phyloP scores from a whole-genome alignment of 1,140 invertebrate species.

The Agrypnia vestita region DNA sequence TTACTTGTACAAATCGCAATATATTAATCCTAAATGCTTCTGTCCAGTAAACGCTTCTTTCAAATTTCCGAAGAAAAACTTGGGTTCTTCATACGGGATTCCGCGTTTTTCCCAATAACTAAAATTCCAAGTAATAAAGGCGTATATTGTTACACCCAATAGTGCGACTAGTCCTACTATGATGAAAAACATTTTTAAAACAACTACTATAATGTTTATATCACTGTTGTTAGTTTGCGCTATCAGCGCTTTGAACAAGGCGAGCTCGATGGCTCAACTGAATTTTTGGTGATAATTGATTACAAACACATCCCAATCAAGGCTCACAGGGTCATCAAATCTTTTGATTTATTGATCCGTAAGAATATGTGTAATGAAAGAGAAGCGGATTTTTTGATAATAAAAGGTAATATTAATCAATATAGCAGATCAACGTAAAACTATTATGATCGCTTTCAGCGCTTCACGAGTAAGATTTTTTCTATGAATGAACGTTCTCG shows the following conservation, averaged over 20 bases:
- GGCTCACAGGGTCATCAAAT: too few species aligned
- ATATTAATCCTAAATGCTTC: constrained; percentile 45
- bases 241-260: neutral
- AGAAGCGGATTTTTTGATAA: too few species aligned
- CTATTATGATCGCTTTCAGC: too few species aligned
- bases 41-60: constrained; percentile 41
- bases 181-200: neutral
- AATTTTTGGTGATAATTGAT: too few species aligned
- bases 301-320: too few species aligned
- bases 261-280: neutral
- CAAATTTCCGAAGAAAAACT: constrained; percentile 57
- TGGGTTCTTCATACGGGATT: constrained; percentile 56
- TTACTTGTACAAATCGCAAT: constrained; percentile 53
- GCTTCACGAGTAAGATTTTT: too few species aligned
- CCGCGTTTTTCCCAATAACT: constrained; percentile 61
- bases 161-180: neutral
- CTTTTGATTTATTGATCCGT: too few species aligned
- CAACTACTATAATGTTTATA: neutral
- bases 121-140: constrained; percentile 52
- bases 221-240: neutral
- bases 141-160: constrained; percentile 37
- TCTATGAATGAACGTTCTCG: too few species aligned
- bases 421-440: too few species aligned
- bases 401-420: too few species aligned
- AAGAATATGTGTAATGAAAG: too few species aligned